Conservation (phyloP, 2,888 invertebrate species). For the Microctonus hyperodae region DNA sequence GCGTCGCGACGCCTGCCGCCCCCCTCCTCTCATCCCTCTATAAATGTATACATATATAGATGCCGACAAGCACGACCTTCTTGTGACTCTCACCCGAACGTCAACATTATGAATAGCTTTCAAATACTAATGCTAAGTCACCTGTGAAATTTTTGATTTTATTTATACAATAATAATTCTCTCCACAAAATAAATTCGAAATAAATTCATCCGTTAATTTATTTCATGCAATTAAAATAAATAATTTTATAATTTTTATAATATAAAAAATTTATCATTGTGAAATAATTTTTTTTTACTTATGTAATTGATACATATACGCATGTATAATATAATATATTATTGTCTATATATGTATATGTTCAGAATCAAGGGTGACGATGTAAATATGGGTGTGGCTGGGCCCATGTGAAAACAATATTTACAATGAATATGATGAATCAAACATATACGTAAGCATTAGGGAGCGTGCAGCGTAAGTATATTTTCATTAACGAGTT, state of each 20-base stretch:
- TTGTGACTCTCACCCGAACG: slow-evolving; percentile 25
- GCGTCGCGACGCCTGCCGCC: slow-evolving; percentile 58
- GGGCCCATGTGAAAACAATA: slow-evolving; percentile 27
- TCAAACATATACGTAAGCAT: slow-evolving; percentile 27
- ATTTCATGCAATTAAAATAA: no score
- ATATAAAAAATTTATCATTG: neutral
- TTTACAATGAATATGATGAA: slow-evolving; percentile 34
- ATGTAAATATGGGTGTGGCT: slow-evolving; percentile 20
- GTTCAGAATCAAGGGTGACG: slow-evolving; percentile 7
- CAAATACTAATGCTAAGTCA: slow-evolving; percentile 3
- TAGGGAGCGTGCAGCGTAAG: slow-evolving; percentile 34
- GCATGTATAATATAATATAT: neutral
- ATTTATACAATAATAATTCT: no score
- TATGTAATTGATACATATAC: neutral
- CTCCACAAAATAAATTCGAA: no score
- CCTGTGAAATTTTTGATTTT: slow-evolving; percentile 4
- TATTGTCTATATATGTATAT: neutral
- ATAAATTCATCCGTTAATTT: no score
- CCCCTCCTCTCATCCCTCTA: slow-evolving; percentile 36
- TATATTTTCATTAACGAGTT: slow-evolving; percentile 48
- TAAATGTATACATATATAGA: slow-evolving; percentile 13
- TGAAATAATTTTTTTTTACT: neutral
- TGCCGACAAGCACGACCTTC: slow-evolving; percentile 26
- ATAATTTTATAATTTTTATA: no score
- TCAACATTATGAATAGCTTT: slow-evolving; percentile 17